phyloP scores from a whole-genome alignment of 1,140 invertebrate species.

The Drosophila leontia region DNA sequence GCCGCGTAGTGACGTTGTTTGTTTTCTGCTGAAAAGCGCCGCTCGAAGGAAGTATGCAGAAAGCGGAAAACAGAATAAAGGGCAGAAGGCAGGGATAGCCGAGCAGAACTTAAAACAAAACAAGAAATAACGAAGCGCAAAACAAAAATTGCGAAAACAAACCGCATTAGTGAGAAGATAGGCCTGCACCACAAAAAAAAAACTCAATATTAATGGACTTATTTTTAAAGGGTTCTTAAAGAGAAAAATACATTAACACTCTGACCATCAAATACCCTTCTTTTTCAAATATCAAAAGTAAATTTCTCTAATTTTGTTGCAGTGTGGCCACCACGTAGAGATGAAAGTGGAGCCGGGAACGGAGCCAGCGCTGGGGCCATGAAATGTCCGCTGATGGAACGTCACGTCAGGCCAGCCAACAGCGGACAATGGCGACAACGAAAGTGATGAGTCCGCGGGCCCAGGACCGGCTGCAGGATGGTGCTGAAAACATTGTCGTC shows the following conservation, averaged over 20 bases:
- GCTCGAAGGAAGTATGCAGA: constrained; percentile 28
- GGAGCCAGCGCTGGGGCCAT: constrained; percentile 3
- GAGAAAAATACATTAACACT: not conserved
- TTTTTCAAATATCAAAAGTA: not conserved
- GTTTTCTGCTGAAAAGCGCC: constrained; percentile 44
- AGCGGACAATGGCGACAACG: constrained; percentile 66
- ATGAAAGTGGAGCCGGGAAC: constrained; percentile 3
- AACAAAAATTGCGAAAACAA: constrained; percentile 74
- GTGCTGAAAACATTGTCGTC: constrained; percentile 70
- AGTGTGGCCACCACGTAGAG: not conserved
- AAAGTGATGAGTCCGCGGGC: constrained; percentile 52
- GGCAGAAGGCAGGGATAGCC: constrained; percentile 13
- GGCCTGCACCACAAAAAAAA: constrained; percentile 8
- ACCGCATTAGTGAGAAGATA: constrained; percentile 74
- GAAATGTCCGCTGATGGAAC: constrained; percentile 60
- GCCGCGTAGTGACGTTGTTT: constrained; percentile 80
- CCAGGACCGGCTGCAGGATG: constrained; percentile 15
- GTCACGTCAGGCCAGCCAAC: constrained; percentile 39
- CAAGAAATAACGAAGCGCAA: constrained; percentile 77
- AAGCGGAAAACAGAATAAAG: constrained; percentile 14
- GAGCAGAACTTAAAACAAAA: constrained; percentile 68
- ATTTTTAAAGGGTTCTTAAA: not conserved
- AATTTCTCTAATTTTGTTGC: not conserved
- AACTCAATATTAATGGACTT: not conserved
- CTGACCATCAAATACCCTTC: not conserved